Evolutionary conservation across 2,888 invertebrate genomes (phyloP).

Genomic region (Chironomus riparius): DNA sequence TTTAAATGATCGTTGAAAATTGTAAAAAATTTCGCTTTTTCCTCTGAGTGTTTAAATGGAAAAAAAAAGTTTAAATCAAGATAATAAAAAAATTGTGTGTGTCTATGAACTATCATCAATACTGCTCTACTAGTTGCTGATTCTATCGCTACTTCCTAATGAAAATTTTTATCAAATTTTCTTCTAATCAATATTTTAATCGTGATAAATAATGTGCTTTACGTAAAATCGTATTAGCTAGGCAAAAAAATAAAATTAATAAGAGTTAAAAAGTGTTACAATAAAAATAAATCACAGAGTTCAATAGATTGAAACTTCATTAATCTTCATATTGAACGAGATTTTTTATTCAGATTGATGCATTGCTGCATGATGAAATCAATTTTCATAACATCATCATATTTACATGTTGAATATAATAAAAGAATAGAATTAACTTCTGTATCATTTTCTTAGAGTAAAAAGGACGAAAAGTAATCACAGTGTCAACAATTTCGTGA

Average conservation of each 20-base stretch:
- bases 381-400: too few species aligned
- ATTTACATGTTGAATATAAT: too few species aligned
- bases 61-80: background rate
- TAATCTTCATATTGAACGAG: too few species aligned
- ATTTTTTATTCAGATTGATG: too few species aligned
- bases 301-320: background rate
- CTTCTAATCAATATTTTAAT: background rate
- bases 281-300: background rate
- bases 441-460: too few species aligned
- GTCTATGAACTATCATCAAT: conserved; percentile 9
- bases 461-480: too few species aligned
- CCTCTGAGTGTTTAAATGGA: background rate
- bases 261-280: background rate
- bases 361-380: too few species aligned
- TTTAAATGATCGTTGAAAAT: background rate
- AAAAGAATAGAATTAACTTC: too few species aligned
- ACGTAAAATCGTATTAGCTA: conserved; percentile 14
- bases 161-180: background rate
- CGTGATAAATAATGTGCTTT: conserved; percentile 23
- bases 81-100: background rate
- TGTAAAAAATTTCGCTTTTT: background rate
- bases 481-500: too few species aligned
- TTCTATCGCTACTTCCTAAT: background rate
- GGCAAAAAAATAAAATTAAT: background rate
- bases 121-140: background rate